Conservation (phyloP, 2,113 vertebrate genomes). For the Capra hircus region DNA sequence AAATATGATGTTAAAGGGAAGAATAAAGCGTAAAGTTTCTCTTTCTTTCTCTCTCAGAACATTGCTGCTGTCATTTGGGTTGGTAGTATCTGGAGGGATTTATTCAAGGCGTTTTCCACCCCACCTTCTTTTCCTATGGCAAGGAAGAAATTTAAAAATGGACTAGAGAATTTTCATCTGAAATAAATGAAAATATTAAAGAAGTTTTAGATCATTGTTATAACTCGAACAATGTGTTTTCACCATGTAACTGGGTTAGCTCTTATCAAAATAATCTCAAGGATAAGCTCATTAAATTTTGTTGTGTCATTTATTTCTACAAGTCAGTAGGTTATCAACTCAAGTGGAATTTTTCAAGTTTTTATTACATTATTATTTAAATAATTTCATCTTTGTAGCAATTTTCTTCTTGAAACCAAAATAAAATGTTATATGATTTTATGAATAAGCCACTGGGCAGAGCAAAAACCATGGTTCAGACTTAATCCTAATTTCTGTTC, state of each 20-base stretch:
- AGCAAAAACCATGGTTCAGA: not conserved
- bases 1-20: not conserved
- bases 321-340: not conserved
- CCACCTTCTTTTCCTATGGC: not conserved
- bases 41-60: not conserved
- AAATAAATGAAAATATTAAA: not conserved
- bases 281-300: not conserved
- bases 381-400: not conserved
- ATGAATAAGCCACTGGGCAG: not conserved
- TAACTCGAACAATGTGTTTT: constrained; percentile 11
- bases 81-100: not conserved
- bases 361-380: constrained; percentile 41
- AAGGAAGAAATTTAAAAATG: constrained; percentile 8
- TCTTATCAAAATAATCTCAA: constrained; percentile 13
- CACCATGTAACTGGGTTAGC: not conserved
- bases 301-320: not conserved
- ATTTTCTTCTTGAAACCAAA: constrained; percentile 35
- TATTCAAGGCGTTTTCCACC: not conserved
- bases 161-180: not conserved
- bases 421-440: constrained; percentile 26
- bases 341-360: not conserved
- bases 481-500: not conserved
- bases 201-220: not conserved
- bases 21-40: not conserved
- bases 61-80: not conserved